Evolutionary conservation across 2,888 invertebrate species (phyloP).

Genomic region (Clivina fossor): DNA sequence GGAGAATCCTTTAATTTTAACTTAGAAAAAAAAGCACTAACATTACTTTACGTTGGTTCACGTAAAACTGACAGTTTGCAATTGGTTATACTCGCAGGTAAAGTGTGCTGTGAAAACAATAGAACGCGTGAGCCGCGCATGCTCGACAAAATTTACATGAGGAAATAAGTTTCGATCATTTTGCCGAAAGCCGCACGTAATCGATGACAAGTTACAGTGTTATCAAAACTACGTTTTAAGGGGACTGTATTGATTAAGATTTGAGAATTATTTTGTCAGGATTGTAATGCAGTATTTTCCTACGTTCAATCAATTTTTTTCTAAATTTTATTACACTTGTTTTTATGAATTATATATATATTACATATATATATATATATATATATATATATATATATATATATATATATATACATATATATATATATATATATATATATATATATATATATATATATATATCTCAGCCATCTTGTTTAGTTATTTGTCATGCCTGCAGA

Average conservation of each 20-base stretch:
- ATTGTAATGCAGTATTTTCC: too few species aligned
- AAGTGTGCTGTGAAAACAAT: slow-evolving; percentile 29
- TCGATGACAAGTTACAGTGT: slow-evolving; percentile 4
- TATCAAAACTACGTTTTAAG: slow-evolving; percentile 15
- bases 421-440: slow-evolving; percentile 20
- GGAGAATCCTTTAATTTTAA: too few species aligned
- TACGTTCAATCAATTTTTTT: not conserved
- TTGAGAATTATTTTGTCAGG: slow-evolving; percentile 5
- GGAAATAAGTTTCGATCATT: slow-evolving; percentile 8
- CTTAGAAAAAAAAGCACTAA: too few species aligned
- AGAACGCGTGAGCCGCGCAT: slow-evolving; percentile 14
- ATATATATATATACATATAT: slow-evolving; percentile 29
- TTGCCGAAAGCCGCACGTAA: not conserved
- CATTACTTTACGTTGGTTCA: too few species aligned
- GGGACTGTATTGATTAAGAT: slow-evolving; percentile 18
- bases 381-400: slow-evolving; percentile 33
- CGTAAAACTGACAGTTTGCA: too few species aligned
- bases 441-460: slow-evolving; percentile 24
- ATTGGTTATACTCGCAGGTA: slow-evolving; percentile 7
- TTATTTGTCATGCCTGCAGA: too few species aligned
- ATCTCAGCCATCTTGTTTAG: too few species aligned
- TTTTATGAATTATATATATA: too few species aligned
- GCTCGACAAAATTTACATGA: not conserved
- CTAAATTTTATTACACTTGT: not conserved
- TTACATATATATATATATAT: too few species aligned